Evolutionary conservation across 1,140 invertebrate genomes (phyloP).

Genomic region (Linepithema humile): DNA sequence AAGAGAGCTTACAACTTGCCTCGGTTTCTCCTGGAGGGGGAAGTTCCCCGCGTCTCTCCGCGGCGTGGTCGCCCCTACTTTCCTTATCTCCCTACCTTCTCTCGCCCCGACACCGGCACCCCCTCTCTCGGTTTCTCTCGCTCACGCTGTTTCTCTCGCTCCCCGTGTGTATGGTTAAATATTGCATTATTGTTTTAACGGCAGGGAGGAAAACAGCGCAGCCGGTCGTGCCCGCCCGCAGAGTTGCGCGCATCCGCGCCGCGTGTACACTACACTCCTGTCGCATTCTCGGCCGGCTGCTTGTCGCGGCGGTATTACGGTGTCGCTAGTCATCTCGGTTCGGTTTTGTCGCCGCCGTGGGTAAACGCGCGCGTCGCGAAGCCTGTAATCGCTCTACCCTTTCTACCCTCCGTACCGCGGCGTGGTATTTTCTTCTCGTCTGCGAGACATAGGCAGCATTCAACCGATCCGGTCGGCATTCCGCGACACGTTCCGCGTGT

Average conservation of each 20-base stretch:
- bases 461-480: slow-evolving; percentile 11
- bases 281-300: slow-evolving; percentile 47
- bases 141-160: slow-evolving; percentile 60
- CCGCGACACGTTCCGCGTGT: not conserved
- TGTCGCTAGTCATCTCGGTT: not conserved
- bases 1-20: slow-evolving; percentile 49
- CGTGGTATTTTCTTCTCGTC: not conserved
- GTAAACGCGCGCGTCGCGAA: slow-evolving; percentile 25
- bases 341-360: slow-evolving; percentile 11
- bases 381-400: not conserved
- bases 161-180: slow-evolving; percentile 83
- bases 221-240: slow-evolving; percentile 71
- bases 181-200: slow-evolving; percentile 85
- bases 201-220: slow-evolving; percentile 81
- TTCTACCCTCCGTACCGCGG: not conserved
- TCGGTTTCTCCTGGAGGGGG: slow-evolving; percentile 39
- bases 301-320: slow-evolving; percentile 43
- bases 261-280: slow-evolving; percentile 71
- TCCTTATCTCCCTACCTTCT: slow-evolving; percentile 73
- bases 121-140: slow-evolving; percentile 47
- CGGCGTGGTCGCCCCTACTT: slow-evolving; percentile 63
- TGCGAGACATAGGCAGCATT: not conserved
- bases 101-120: slow-evolving; percentile 61
- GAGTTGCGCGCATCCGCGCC: slow-evolving; percentile 73
- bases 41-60: slow-evolving; percentile 50